phyloP scores from a whole-genome alignment of 2,888 invertebrate genomes.

The Apoda limacodes region DNA sequence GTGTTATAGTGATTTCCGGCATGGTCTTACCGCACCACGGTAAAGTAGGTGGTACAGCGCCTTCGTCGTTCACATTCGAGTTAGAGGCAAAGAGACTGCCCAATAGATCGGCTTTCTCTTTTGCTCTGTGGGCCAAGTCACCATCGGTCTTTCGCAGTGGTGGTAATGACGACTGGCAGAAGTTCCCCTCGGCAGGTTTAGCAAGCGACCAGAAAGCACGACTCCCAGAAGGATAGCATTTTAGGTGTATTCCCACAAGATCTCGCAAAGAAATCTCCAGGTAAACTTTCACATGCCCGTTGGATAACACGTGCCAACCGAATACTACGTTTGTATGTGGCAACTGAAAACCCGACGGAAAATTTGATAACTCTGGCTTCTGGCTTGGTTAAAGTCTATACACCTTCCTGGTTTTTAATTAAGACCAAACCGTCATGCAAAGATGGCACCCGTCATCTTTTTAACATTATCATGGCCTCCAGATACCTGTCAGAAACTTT shows the following conservation, averaged over 20 bases:
- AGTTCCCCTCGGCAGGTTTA: no score
- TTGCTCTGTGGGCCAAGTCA: no score
- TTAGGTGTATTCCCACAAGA: conserved; percentile 11
- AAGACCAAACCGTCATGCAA: conserved; percentile 21
- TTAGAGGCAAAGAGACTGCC: no score
- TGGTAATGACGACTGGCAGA: no score
- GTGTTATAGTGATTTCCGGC: no score
- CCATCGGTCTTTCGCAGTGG: no score
- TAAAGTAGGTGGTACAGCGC: no score
- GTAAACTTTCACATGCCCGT: conserved; percentile 16
- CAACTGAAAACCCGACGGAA: conserved; percentile 10
- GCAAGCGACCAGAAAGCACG: no score
- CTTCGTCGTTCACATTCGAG: no score
- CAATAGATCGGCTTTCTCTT: no score
- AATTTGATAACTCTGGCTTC: conserved; percentile 14
- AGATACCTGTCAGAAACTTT: conserved; percentile 7
- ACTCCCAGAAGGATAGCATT: no score
- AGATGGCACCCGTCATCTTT: conserved; percentile 22
- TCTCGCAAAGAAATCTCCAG: conserved; percentile 13
- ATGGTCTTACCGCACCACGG: no score
- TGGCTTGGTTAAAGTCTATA: conserved; percentile 21
- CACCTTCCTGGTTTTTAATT: conserved; percentile 22
- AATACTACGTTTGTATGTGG: conserved; percentile 17
- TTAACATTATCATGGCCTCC: conserved; percentile 4
- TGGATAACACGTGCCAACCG: conserved; percentile 18